Base-by-base conservation (phyloP, 2,888 invertebrate species). In the Hypomecis atomaria region DNA sequence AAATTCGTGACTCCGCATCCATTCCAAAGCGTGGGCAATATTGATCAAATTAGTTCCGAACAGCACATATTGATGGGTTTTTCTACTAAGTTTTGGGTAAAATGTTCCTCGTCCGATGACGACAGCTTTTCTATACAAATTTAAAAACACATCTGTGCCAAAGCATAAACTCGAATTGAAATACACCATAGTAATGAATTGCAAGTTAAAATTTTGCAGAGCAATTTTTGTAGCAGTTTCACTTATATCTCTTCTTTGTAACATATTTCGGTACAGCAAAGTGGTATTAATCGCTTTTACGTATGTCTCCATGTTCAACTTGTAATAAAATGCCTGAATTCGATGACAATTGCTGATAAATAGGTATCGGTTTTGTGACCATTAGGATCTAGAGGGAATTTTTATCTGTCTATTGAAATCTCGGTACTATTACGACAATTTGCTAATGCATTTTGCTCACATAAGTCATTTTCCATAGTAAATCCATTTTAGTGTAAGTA, bases 211-310 rank as follows among this genome's bases (percentile, higher is more conserved):
- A 73, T 88, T 85, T 47, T 82, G 71, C 3, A 78, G 59, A 0
- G 90, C 89, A 43, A 89, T 79, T 59, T 78, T 74, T 9, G 86
- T 82, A 6, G 88, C 88, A 66, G 74, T 78, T 60, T 78, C 69
- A 6, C 84, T 81, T 57, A 90, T 74, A 64, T 77, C 68, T 34
- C 77, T 68, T 36, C 23, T 50, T 43, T 47, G 52, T 42, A 33
- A 4, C 10, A 43, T 48, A 33, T 47, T 53, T 7, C 52, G 40
- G 8, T 36, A 47, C 6, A 49, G 11, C 8, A 10, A 13, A 40
- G 48, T 59, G 6, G 40, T 10, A 8, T 52, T 52, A 33, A 40
- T 23, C 42, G 43, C 57, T n/a, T 57, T 61, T 33, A 53, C 60
- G 23, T 6, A 55, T 7, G 40, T n/a, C 10, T 61, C 47, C 71